A percentile compares a stretch with the other conserved stretches of the same genome.
Evolutionary conservation across 1,140 invertebrate species (phyloP).

Genomic region (Subanguina moxae): DNA sequence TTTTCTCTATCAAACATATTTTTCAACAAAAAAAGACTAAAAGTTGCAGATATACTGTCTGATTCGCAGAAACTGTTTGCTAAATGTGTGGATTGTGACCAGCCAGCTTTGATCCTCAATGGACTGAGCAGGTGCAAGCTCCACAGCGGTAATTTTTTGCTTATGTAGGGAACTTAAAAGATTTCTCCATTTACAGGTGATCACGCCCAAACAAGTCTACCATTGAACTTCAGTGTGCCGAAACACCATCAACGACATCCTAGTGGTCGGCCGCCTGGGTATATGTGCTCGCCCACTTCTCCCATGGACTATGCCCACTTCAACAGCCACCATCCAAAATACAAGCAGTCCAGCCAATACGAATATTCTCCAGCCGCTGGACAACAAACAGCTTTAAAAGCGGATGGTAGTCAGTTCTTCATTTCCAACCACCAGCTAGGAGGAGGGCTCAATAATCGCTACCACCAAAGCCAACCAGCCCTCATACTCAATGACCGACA

Average conservation of each 20-base stretch:
- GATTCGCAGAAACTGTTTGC: slow-evolving; percentile 3
- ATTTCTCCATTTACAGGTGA: not conserved
- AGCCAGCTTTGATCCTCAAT: slow-evolving; percentile 1
- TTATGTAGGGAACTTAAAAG: not conserved
- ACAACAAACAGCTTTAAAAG: not conserved
- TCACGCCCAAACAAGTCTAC: not conserved
- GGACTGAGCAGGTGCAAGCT: slow-evolving; percentile 1
- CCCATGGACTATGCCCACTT: not conserved
- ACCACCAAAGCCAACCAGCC: not conserved
- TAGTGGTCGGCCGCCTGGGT: not conserved
- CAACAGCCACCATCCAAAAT: not conserved
- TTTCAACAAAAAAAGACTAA: too few relatives aligned
- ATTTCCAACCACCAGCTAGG: not conserved
- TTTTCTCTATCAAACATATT: too few relatives aligned
- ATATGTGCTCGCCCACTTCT: not conserved
- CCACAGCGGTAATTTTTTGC: not conserved
- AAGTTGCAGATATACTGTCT: not conserved
- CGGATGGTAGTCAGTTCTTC: not conserved
- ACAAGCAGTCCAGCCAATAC: not conserved
- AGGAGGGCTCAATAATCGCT: not conserved
- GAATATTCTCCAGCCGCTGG: not conserved
- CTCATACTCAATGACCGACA: not conserved
- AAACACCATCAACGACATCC: not conserved
- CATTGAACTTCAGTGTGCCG: not conserved
- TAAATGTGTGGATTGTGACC: slow-evolving; percentile 9